These are phyloP conservation scores for Schizothorax lantsangensis DNA, from an alignment of 2,797 vertebrate species.

Conservation along the genomic window DNA sequence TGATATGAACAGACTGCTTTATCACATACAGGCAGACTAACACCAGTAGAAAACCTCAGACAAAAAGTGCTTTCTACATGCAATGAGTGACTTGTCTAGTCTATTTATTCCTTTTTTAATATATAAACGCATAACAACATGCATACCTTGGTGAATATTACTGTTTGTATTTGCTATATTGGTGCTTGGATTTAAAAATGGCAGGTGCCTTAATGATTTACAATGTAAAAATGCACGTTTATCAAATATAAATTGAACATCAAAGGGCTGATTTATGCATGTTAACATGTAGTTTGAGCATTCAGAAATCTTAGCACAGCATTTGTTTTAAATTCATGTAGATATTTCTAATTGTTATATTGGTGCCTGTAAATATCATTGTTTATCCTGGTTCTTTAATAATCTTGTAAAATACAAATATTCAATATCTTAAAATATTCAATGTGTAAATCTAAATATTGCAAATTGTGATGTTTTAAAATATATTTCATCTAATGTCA, in stretches of 20 bases:
- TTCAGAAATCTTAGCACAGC: background rate
- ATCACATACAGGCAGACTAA: background rate
- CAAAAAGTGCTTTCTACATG: background rate
- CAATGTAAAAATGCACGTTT: background rate
- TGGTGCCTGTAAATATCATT: background rate
- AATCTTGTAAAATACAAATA: background rate
- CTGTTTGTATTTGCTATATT: background rate
- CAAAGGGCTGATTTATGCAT: background rate
- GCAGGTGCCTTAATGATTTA: background rate
- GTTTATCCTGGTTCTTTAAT: background rate
- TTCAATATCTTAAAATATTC: background rate
- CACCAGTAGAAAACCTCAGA: background rate
- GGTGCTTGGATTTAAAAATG: background rate
- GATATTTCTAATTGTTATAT: background rate
- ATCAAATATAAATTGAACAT: background rate
- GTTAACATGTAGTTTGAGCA: background rate
- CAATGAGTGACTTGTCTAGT: too few species aligned
- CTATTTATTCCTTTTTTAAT: too few species aligned
- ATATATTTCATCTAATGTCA: too few species aligned
- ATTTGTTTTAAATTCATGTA: background rate
- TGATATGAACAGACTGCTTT: background rate
- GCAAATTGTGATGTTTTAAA: background rate
- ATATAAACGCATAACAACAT: too few species aligned
- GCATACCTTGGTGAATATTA: too few species aligned
- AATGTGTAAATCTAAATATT: background rate